Conservation (phyloP, 2,888 invertebrate species). For the Ophion costatus region DNA sequence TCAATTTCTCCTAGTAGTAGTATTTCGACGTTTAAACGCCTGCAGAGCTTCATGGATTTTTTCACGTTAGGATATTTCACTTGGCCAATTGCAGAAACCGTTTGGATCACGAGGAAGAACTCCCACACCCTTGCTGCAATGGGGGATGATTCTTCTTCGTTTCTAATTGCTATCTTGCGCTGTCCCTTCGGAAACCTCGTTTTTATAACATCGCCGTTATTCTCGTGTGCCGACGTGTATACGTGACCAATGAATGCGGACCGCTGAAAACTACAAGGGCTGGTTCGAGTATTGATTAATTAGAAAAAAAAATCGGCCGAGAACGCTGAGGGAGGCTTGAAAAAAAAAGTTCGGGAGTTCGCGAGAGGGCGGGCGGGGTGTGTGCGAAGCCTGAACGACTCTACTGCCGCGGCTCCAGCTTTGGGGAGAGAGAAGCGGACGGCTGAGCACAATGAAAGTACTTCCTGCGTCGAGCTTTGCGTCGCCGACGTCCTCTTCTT, state of each 20-base stretch:
- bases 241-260: slow-evolving; percentile 3
- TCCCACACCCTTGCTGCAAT: not conserved
- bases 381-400: slow-evolving; percentile 52
- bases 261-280: slow-evolving; percentile 38
- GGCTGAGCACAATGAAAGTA: slow-evolving; percentile 67
- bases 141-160: not conserved
- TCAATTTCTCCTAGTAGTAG: not conserved
- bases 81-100: not conserved
- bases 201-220: slow-evolving; percentile 27
- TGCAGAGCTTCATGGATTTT: no score
- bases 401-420: slow-evolving; percentile 50
- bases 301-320: slow-evolving; percentile 64
- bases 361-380: slow-evolving; percentile 35
- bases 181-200: not conserved
- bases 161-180: not conserved
- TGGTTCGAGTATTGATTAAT: slow-evolving; percentile 73
- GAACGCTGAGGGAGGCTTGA: slow-evolving; percentile 57
- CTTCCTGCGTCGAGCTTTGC: slow-evolving; percentile 65
- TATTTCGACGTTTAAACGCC: not conserved
- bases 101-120: not conserved
- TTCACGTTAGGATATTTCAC: no score
- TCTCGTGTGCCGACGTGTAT: slow-evolving; percentile 9
- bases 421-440: slow-evolving; percentile 52
- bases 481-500: slow-evolving; percentile 59
- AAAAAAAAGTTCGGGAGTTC: slow-evolving; percentile 64